A percentile compares a stretch with the other conserved stretches of the same genome.
These are phyloP conservation scores for Pachliopta kotzebuea DNA, from an alignment of 2,888 invertebrate species.

Conservation along the genomic window DNA sequence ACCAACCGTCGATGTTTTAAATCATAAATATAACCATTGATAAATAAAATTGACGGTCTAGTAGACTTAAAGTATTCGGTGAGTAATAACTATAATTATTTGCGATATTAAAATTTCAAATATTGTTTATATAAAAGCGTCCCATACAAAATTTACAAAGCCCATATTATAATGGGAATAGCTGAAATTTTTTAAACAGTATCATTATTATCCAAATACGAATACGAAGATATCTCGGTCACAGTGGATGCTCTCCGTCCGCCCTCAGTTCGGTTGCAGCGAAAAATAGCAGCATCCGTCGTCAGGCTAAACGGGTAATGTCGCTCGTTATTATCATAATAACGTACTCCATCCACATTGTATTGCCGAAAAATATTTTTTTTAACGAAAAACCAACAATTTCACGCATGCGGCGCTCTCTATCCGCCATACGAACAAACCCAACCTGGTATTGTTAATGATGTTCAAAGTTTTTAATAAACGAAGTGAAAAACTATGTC, in stretches of 20 bases:
- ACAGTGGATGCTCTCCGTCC: slow-evolving; percentile 42
- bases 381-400: slow-evolving; percentile 39
- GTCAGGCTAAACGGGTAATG: slow-evolving; percentile 65
- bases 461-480: slow-evolving; percentile 30
- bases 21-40: background rate
- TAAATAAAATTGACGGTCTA: background rate
- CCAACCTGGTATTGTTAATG: slow-evolving; percentile 28
- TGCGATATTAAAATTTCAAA: slow-evolving; percentile 3
- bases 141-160: slow-evolving; percentile 10
- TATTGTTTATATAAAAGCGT: slow-evolving; percentile 14
- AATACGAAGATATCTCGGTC: slow-evolving; percentile 40
- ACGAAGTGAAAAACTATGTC: slow-evolving; percentile 31
- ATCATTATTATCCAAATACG: slow-evolving; percentile 26
- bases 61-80: background rate
- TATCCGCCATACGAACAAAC: slow-evolving; percentile 24
- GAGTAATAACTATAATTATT: slow-evolving; percentile 4
- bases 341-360: slow-evolving; percentile 57
- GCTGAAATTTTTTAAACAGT: slow-evolving; percentile 21
- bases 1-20: too few species aligned
- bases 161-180: slow-evolving; percentile 11
- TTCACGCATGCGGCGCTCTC: slow-evolving; percentile 45
- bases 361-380: slow-evolving; percentile 18
- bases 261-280: slow-evolving; percentile 51
- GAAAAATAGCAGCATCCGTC: slow-evolving; percentile 67
- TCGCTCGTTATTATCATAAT: slow-evolving; percentile 69